Percentiles rank a stretch among this genome's conserved stretches.
Conservation (phyloP, 2,888 invertebrate species). For the Megalurothrips usitatus region DNA sequence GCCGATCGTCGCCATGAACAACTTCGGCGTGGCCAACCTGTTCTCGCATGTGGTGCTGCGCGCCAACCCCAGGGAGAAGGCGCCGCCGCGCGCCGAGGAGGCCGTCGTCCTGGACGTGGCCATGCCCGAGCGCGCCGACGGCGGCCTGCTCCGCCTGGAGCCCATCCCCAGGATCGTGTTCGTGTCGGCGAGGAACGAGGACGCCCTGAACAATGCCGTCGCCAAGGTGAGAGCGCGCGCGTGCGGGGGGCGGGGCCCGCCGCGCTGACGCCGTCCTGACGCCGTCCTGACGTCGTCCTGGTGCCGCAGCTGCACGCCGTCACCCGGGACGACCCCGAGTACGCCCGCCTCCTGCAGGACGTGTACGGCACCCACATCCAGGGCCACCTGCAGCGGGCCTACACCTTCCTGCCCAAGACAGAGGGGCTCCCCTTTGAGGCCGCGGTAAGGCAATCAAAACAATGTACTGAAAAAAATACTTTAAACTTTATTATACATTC, state of each 20-base stretch:
- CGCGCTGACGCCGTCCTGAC: too few relatives aligned
- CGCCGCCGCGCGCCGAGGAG: background rate
- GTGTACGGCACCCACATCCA: constrained; percentile 41
- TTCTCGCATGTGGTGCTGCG: background rate
- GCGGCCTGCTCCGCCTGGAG: background rate
- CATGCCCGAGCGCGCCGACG: background rate
- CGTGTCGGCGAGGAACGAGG: background rate
- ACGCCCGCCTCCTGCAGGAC: constrained; percentile 40
- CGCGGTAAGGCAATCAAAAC: too few relatives aligned
- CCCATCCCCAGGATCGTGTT: constrained; percentile 1
- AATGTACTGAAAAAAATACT: too few relatives aligned
- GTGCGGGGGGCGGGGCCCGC: background rate
- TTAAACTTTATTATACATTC: too few relatives aligned
- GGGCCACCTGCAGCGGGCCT: constrained; percentile 50
- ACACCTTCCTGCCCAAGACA: constrained; percentile 41
- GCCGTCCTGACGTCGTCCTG: background rate
- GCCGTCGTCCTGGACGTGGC: background rate
- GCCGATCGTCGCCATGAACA: background rate
- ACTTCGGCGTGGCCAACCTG: constrained; percentile 7
- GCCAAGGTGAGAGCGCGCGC: background rate
- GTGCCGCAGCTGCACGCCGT: constrained; percentile 31
- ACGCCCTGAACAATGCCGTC: background rate
- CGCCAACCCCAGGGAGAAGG: constrained; percentile 7
- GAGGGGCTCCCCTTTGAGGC: background rate
- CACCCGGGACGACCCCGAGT: constrained; percentile 35